These are phyloP conservation scores for Hipposideros armiger DNA, from an alignment of 2,113 vertebrate species.

Conservation along the genomic window DNA sequence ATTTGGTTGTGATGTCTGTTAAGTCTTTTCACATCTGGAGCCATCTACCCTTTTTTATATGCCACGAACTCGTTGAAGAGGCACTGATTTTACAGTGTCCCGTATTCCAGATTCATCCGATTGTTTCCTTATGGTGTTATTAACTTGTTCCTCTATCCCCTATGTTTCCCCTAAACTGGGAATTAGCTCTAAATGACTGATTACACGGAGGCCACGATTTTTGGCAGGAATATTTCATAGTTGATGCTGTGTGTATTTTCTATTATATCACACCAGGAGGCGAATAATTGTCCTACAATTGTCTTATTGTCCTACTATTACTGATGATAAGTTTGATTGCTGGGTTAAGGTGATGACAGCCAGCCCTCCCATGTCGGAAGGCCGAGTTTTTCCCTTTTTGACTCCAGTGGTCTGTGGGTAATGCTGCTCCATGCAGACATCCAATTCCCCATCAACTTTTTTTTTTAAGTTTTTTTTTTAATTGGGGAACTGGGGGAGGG, in stretches of 20 bases:
- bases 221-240: fast-evolving
- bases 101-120: neutral
- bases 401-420: neutral
- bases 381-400: neutral
- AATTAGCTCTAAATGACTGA: neutral
- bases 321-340: neutral
- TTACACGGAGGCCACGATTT: fast-evolving
- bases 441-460: neutral
- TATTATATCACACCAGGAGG: neutral
- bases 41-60: fast-evolving
- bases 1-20: neutral
- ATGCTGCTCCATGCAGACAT: neutral
- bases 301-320: neutral
- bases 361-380: neutral
- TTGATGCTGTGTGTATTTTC: neutral
- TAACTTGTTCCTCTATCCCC: neutral
- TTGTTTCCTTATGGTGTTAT: neutral
- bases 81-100: fast-evolving
- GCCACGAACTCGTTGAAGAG: neutral
- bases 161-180: neutral
- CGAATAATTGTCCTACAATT: too few species aligned
- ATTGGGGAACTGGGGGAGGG: too few species aligned
- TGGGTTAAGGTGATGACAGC: neutral
- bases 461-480: too few species aligned
- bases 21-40: neutral